Conservation (phyloP, 2,888 invertebrate species). For the Cryptophagus acutangulus region DNA sequence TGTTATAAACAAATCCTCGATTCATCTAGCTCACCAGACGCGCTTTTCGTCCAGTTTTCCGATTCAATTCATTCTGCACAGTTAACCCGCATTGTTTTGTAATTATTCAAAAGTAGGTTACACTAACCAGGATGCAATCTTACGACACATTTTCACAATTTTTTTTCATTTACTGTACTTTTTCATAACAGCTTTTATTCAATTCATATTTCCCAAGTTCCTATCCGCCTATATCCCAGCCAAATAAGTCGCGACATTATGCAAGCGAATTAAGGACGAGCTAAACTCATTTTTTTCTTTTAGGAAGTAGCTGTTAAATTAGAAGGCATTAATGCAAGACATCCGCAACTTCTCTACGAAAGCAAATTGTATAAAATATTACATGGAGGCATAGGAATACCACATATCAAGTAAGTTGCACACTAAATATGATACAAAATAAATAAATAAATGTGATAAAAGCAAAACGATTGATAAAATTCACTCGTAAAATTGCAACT, state of each 20-base stretch:
- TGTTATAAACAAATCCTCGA: neutral
- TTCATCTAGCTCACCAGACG: neutral
- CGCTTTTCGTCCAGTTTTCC: neutral
- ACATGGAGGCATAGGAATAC: constrained; percentile 94
- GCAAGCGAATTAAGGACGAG: neutral
- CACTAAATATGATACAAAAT: too few relatives aligned
- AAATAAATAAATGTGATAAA: too few relatives aligned
- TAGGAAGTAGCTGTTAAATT: constrained; percentile 99
- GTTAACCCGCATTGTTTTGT: too few relatives aligned
- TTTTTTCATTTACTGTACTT: too few relatives aligned
- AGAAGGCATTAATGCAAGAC: constrained; percentile 93
- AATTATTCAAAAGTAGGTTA: too few relatives aligned
- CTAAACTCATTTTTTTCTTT: constrained; percentile 5
- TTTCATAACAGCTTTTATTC: neutral
- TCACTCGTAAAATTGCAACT: too few relatives aligned
- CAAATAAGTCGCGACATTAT: too few relatives aligned
- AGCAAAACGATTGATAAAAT: too few relatives aligned
- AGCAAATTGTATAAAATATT: constrained; percentile 98
- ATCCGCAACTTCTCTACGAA: constrained; percentile 98
- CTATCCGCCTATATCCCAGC: too few relatives aligned
- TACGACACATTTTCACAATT: too few relatives aligned
- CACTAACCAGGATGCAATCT: constrained; percentile 35
- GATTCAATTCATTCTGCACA: neutral
- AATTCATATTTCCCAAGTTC: neutral
- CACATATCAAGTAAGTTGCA: constrained; percentile 89